These are phyloP conservation scores for Bos javanicus DNA, from an alignment of 2,113 vertebrate species.

Conservation along the genomic window DNA sequence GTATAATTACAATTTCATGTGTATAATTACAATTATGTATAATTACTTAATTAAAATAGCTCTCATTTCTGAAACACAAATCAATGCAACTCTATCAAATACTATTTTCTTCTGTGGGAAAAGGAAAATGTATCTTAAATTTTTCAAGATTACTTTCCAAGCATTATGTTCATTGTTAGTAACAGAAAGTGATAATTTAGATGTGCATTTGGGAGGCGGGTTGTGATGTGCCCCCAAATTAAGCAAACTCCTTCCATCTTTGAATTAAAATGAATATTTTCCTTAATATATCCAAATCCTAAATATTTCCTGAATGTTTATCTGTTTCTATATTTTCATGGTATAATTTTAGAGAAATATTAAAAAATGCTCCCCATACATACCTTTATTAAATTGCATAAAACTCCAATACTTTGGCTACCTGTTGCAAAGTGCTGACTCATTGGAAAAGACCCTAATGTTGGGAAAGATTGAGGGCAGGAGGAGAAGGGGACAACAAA, in stretches of 20 bases:
- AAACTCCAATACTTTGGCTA: neutral
- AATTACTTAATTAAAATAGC: conserved; percentile 79
- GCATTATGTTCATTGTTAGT: neutral
- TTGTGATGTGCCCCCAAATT: neutral
- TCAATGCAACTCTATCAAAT: conserved; percentile 48
- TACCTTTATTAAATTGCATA: neutral
- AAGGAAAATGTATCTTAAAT: neutral
- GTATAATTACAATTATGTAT: conserved; percentile 79
- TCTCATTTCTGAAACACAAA: conserved; percentile 68
- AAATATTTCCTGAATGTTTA: neutral
- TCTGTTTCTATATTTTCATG: neutral
- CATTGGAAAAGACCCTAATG: neutral
- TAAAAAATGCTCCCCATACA: neutral
- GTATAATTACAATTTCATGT: conserved; percentile 74
- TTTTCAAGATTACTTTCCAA: neutral
- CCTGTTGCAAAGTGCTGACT: neutral
- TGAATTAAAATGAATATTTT: neutral
- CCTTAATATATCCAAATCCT: neutral
- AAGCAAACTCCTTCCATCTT: neutral
- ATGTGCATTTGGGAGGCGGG: rapidly evolving
- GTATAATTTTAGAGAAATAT: neutral
- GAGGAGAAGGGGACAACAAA: neutral
- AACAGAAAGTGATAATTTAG: neutral
- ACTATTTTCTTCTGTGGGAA: conserved; percentile 4
- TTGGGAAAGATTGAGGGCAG: neutral